Evolutionary conservation across 2,888 invertebrate species (phyloP).

Genomic region (Tachystola acroxantha): DNA sequence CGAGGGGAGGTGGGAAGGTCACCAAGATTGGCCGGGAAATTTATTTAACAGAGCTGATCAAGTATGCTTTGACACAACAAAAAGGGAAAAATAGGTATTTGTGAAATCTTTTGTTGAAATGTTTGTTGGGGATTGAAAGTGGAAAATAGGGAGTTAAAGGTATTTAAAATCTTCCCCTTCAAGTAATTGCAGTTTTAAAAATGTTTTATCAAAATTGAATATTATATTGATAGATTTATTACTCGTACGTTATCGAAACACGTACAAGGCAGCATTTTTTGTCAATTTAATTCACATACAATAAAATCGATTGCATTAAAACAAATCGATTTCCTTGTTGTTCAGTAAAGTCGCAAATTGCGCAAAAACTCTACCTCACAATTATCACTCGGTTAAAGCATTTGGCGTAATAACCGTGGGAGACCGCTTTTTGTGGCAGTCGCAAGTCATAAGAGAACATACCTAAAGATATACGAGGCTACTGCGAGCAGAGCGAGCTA

Average conservation of each 20-base stretch:
- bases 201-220: slow-evolving; percentile 12
- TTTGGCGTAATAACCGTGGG: slow-evolving; percentile 66
- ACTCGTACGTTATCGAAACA: slow-evolving; percentile 2
- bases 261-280: slow-evolving; percentile 21
- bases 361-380: slow-evolving; percentile 59
- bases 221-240: no score
- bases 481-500: no score
- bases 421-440: slow-evolving; percentile 39
- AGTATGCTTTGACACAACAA: slow-evolving; percentile 74
- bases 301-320: slow-evolving; percentile 26
- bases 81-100: slow-evolving; percentile 40
- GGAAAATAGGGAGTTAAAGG: slow-evolving; percentile 8
- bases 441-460: slow-evolving; percentile 22
- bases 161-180: slow-evolving; percentile 7
- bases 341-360: slow-evolving; percentile 36
- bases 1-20: not conserved
- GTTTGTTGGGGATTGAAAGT: slow-evolving; percentile 35
- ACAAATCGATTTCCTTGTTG: slow-evolving; percentile 62
- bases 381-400: slow-evolving; percentile 66
- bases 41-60: slow-evolving; percentile 65
- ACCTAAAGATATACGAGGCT: no score
- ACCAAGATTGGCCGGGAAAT: slow-evolving; percentile 22
- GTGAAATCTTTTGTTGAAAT: slow-evolving; percentile 48
- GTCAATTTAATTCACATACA: slow-evolving; percentile 11
- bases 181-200: no score